Conservation (phyloP, 2,113 vertebrate species). For the Perca fluviatilis region DNA sequence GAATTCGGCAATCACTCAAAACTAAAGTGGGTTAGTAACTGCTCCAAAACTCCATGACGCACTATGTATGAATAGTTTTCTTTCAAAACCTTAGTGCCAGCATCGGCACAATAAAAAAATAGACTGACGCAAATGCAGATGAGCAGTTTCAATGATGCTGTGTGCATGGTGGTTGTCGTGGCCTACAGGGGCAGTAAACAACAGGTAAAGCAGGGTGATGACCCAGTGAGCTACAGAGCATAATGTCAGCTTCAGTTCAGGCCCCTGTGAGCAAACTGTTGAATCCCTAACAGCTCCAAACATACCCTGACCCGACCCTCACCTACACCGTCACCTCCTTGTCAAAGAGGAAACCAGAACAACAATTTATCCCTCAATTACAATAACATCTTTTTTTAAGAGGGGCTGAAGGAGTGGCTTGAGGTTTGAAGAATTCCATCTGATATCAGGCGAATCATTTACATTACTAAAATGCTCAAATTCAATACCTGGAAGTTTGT, state of each 20-base stretch:
- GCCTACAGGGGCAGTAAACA: not conserved
- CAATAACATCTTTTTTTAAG: not conserved
- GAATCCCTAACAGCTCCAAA: constrained; percentile 33
- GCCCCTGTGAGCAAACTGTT: constrained; percentile 55
- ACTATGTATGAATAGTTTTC: not conserved
- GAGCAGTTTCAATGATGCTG: not conserved
- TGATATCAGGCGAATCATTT: not conserved
- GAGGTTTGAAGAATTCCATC: not conserved
- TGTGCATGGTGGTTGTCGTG: not conserved
- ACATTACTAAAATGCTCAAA: not conserved
- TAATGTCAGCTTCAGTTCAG: constrained; percentile 7
- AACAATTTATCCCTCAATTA: not conserved
- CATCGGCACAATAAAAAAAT: not conserved
- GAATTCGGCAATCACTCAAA: constrained; percentile 18
- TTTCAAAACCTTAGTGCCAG: not conserved
- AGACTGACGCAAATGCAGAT: constrained; percentile 2
- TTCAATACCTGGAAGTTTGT: not conserved
- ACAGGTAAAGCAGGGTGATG: constrained; percentile 11
- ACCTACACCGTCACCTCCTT: constrained; percentile 1
- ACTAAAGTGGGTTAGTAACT: not conserved
- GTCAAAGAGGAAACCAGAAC: constrained; percentile 11
- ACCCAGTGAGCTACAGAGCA: not conserved
- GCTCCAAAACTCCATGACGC: not conserved
- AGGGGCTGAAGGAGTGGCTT: not conserved
- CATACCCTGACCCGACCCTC: constrained; percentile 47